Evolutionary conservation across 2,888 invertebrate genomes (phyloP), one percentile per base, ranked within the genome.

Genomic region (Cantharis nigra): DNA sequence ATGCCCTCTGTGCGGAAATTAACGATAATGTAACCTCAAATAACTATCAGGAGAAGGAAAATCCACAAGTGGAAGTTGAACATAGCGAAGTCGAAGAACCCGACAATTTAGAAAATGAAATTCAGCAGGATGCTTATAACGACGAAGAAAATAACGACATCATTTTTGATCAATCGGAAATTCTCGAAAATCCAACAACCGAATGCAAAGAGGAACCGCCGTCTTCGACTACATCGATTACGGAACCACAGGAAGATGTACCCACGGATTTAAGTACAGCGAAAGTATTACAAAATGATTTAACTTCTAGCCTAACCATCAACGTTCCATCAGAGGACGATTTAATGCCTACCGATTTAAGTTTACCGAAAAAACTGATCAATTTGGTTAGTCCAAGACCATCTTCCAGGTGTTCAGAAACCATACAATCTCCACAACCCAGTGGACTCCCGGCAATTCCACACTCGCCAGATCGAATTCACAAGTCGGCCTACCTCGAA

Each of bases 361-460:
- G 91, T 84, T 86, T 90, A 83, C 93, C 90, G 82, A 91, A 91
- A 86, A 76, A 79, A 16, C 79, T 81, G 69, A 26, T 89, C 70
- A 80, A 79, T 30, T 72, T 79, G 7, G 85, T 89, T 78, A 87
- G 90, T 81, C 89, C 89, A 81, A 89, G 94, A 77, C 93, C 93
- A 9, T 91, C 92, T 7, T 94, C 94, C 2, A 90, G 93, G 79
- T 93, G 92, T 83, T 94, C 94, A 1, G 94, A 94, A 85, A 92
- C 94, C 49, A 91, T 93, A 85, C 94, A 94, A 85, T 94, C 94
- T 7, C 94, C 94, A 3, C 93, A 93, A 83, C 93, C 93, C 3
- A 94, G 93, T 82, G 94, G 93, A 18, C 91, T 94, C 75, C 93
- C 94, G 26, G 92, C 93, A 62, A 91, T 94, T 65, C 92, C 93